Evolutionary conservation across 2,888 invertebrate species (phyloP).

Genomic region (Ectemnius continuus): DNA sequence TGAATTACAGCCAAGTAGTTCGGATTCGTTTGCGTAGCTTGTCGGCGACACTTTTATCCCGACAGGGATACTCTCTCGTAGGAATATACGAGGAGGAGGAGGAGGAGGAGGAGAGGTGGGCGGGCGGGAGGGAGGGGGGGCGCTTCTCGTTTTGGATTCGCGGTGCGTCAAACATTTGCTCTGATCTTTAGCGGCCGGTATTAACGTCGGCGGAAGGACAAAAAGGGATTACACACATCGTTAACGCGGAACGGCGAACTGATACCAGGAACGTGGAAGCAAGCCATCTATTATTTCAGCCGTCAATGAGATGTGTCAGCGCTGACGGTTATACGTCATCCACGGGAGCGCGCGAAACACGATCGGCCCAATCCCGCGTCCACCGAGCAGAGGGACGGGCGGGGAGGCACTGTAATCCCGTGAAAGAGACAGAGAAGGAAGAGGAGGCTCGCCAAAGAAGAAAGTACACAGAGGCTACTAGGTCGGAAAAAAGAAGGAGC

Average conservation of each 20-base stretch:
- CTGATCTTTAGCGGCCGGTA: slow-evolving; percentile 46
- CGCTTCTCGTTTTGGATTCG: neutral
- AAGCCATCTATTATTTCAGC: slow-evolving; percentile 63
- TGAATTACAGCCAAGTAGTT: slow-evolving; percentile 7
- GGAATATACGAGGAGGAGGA: neutral
- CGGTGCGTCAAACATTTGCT: slow-evolving; percentile 42
- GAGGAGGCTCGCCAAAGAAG: neutral
- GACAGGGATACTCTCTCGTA: neutral
- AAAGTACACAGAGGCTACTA: slow-evolving; percentile 3
- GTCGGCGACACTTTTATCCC: neutral
- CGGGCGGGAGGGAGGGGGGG: neutral
- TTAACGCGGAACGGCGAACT: slow-evolving; percentile 43
- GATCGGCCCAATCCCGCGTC: slow-evolving; percentile 12
- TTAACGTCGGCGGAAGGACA: slow-evolving; percentile 43
- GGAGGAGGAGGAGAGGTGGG: neutral
- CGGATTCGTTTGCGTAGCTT: slow-evolving; percentile 1
- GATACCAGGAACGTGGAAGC: slow-evolving; percentile 54
- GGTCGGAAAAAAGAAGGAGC: neutral
- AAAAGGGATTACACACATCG: slow-evolving; percentile 60
- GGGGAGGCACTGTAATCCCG: neutral
- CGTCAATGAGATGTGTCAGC: slow-evolving; percentile 65
- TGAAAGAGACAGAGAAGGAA: neutral
- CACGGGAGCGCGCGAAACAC: slow-evolving; percentile 42
- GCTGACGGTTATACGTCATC: slow-evolving; percentile 64
- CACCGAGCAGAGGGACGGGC: slow-evolving; percentile 8